phyloP scores from a whole-genome alignment of 2,888 invertebrate genomes.

The Drosophila antonietae region DNA sequence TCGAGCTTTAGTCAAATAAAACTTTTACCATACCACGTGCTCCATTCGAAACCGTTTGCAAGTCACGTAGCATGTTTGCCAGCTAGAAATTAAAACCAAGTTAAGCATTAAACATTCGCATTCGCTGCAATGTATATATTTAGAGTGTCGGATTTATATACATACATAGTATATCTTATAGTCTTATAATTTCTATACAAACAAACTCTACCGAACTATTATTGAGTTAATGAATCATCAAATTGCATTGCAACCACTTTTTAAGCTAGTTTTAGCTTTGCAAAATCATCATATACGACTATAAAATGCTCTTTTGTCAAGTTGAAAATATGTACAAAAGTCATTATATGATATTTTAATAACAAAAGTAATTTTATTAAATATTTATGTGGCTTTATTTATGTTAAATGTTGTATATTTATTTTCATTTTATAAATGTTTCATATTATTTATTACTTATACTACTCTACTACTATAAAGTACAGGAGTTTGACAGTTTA shows the following conservation, averaged over 20 bases:
- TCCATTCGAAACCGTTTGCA: slow-evolving; percentile 35
- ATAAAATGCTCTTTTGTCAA: neutral
- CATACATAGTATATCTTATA: neutral
- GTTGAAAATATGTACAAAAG: neutral
- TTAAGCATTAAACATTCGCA: slow-evolving; percentile 44
- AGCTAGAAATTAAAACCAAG: slow-evolving; percentile 49
- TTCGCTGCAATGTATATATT: slow-evolving; percentile 44
- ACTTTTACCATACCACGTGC: slow-evolving; percentile 60
- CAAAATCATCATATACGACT: neutral
- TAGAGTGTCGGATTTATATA: neutral
- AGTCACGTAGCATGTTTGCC: slow-evolving; percentile 61
- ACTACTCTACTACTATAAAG: neutral
- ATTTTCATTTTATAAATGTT: too few relatives aligned
- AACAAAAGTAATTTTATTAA: neutral
- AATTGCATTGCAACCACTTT: slow-evolving; percentile 30
- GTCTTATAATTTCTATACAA: neutral
- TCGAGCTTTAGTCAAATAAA: slow-evolving; percentile 32
- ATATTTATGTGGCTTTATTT: too few relatives aligned
- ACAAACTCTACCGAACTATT: slow-evolving; percentile 15
- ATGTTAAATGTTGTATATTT: too few relatives aligned
- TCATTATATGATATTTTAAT: too few relatives aligned
- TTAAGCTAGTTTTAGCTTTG: slow-evolving; percentile 11
- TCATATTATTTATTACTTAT: too few relatives aligned
- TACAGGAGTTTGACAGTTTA: neutral
- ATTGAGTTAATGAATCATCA: slow-evolving; percentile 3